phyloP scores from a whole-genome alignment of 2,888 invertebrate species.

The Dioctria linearis region DNA sequence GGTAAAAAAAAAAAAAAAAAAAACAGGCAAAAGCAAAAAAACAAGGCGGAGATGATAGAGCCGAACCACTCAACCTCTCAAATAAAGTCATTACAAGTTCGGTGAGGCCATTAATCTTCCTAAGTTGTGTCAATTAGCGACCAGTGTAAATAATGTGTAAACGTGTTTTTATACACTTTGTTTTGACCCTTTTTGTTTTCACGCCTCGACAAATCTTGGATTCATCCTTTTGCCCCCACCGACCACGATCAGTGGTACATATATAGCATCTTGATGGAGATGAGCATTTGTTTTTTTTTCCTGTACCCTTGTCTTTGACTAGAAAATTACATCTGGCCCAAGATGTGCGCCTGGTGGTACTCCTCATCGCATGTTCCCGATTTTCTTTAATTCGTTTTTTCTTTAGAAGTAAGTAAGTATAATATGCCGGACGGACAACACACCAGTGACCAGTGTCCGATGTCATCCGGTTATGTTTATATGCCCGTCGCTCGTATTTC shows the following conservation, averaged over 20 bases:
- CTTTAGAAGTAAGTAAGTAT: no score
- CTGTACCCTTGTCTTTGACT: not conserved
- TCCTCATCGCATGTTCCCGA: not conserved
- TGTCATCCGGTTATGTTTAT: slow-evolving; percentile 51
- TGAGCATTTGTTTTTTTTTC: not conserved
- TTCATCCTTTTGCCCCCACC: slow-evolving; percentile 7
- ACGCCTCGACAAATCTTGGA: slow-evolving; percentile 49
- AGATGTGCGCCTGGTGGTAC: slow-evolving; percentile 26
- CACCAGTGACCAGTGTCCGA: slow-evolving; percentile 29
- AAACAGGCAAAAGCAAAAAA: slow-evolving; percentile 18
- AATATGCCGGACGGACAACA: not conserved
- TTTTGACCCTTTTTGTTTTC: slow-evolving; percentile 50
- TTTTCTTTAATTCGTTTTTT: no score
- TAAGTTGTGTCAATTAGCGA: slow-evolving; percentile 52
- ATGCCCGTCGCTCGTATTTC: slow-evolving; percentile 44
- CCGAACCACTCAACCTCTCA: slow-evolving; percentile 36
- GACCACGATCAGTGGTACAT: not conserved
- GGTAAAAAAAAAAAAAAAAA: slow-evolving; percentile 23
- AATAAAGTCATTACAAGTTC: slow-evolving; percentile 51
- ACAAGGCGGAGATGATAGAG: slow-evolving; percentile 1
- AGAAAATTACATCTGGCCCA: slow-evolving; percentile 37
- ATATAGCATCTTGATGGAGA: not conserved
- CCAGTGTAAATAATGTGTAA: slow-evolving; percentile 49
- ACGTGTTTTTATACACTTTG: slow-evolving; percentile 36
- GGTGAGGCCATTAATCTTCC: slow-evolving; percentile 51